phyloP scores from a whole-genome alignment of 2,113 vertebrate species.

The Connochaetes taurinus region DNA sequence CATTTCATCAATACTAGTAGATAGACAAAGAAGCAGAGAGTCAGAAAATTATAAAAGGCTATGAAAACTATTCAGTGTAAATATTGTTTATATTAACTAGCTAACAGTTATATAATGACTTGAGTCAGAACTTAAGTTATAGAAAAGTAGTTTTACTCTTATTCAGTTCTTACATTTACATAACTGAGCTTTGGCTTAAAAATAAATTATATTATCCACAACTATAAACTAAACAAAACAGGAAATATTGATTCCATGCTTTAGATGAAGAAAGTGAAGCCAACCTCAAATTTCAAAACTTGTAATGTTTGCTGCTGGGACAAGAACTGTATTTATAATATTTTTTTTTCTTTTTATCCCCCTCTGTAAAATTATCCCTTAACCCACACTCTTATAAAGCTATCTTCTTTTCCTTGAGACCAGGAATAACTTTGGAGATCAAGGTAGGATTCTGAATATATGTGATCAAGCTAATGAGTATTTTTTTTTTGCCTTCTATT shows the following conservation, averaged over 20 bases:
- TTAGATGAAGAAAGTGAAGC: background rate
- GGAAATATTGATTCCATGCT: background rate
- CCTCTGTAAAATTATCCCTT: background rate
- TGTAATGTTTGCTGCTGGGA: accelerated
- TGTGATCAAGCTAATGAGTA: background rate
- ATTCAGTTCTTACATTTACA: background rate
- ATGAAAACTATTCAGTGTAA: background rate
- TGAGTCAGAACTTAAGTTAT: background rate
- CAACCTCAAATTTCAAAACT: background rate
- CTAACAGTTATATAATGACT: background rate
- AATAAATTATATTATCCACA: background rate
- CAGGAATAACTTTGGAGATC: background rate
- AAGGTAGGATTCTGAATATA: background rate
- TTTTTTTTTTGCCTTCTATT: background rate
- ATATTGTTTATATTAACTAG: background rate
- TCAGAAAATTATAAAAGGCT: background rate
- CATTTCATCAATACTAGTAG: background rate
- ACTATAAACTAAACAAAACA: accelerated
- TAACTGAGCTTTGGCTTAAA: background rate
- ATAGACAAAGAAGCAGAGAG: background rate
- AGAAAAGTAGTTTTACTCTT: background rate
- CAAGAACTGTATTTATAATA: background rate
- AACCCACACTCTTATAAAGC: background rate
- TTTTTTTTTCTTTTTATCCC: too few species aligned
- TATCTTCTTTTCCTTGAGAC: background rate